Evolutionary conservation across 2,113 vertebrate genomes (phyloP).

Genomic region (Corythornis madagascariensis): DNA sequence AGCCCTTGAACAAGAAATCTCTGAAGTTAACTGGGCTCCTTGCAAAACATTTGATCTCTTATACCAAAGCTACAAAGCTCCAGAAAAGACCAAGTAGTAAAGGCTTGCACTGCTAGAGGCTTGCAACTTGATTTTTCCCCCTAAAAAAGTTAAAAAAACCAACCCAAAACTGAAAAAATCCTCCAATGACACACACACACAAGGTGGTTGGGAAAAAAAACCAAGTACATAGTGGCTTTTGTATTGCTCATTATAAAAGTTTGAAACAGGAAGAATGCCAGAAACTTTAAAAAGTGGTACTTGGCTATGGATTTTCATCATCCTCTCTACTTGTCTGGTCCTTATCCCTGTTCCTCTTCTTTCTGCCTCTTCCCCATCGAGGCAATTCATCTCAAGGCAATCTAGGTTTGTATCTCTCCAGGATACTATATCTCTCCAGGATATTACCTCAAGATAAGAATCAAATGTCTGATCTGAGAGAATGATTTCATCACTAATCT

Average conservation of each 20-base stretch:
- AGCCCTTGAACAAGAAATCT: background rate
- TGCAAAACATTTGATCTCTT: background rate
- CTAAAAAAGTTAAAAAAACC: too few relatives aligned
- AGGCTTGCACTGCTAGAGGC: background rate
- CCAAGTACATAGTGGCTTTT: background rate
- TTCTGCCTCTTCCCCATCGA: background rate
- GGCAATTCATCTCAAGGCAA: background rate
- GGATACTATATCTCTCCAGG: constrained; percentile 36
- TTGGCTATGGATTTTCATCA: background rate
- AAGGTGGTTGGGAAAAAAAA: background rate
- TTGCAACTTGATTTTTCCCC: too few relatives aligned
- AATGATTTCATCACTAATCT: constrained; percentile 23
- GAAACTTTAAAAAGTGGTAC: background rate
- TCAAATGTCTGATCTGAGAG: constrained; percentile 2
- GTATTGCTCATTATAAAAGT: background rate
- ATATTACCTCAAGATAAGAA: constrained; percentile 52
- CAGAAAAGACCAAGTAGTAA: background rate
- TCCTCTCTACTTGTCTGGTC: background rate
- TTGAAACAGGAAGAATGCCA: background rate
- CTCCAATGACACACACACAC: background rate
- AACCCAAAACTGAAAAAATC: background rate
- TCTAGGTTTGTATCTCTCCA: constrained; percentile 19
- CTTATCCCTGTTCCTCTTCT: background rate
- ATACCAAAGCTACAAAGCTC: background rate
- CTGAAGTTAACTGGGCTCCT: background rate